Base-by-base conservation (phyloP, 1,140 invertebrate species). In the Capitella teleta region DNA sequence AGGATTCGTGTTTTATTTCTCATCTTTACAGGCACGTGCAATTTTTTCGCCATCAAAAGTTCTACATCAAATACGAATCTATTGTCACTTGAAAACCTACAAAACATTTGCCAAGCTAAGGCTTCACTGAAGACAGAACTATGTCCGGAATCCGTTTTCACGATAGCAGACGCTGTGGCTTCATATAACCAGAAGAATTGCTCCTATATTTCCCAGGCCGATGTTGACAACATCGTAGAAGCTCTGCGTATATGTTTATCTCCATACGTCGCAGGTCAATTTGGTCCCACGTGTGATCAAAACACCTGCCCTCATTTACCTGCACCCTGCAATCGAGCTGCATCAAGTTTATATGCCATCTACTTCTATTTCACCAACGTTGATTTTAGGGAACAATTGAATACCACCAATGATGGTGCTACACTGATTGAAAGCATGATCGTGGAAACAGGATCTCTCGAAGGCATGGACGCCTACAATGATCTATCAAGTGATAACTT, bases 361-460 rank as follows among this genome's bases (percentile, higher is more conserved):
- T 68, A 93, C 8, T 84, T 91, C 70, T 92, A 82, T 72, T 76
- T 93, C 43, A 77, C 85, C 24, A 87, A 91, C 64, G 74, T 74
- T 26, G 73, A 80, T 58, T 89, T 88, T 62, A 77, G 87, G 30
- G 75, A 32, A n/a, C 8, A 32, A 10, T 8, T 8, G 8, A n/a
- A 32, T n/a, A n/a, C 30, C 30, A 32, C 8, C 30, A 32, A 32
- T n/a, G 30, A 32, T n/a, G n/a, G 8, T 8, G 30, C 8, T 32
- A 10, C n/a, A 8, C n/a, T 32, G 30, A 8, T 32, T 8, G 30
- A 32, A n/a, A 10, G n/a, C 30, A 10, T 10, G 8, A 32, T 32
- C 8, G 30, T 10, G 8, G n/a, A 8, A n/a, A 10, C n/a, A 8
- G 30, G n/a, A 32, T 10, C 8, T n/a, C 30, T n/a, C 8, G 30